Evolutionary conservation across 2,797 vertebrate species (phyloP).

Genomic region (Chiroxiphia lanceolata): DNA sequence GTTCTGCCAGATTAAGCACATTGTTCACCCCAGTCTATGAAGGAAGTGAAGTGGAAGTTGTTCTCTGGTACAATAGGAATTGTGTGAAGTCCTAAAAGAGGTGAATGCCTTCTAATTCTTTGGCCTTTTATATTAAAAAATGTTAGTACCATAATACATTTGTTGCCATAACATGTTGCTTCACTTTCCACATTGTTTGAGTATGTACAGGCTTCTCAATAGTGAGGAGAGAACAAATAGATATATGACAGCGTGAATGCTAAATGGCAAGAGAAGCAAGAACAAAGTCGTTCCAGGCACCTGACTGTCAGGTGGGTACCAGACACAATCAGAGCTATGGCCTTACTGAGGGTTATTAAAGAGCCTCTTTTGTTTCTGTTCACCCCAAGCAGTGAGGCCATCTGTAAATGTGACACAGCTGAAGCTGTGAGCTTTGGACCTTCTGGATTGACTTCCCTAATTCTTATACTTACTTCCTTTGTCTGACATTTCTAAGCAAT

Average conservation of each 20-base stretch:
- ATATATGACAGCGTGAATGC: not conserved
- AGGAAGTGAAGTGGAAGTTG: conserved; percentile 33
- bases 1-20: conserved; percentile 37
- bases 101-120: not conserved
- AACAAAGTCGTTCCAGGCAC: not conserved
- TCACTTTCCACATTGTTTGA: conserved; percentile 7
- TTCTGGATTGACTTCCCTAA: not conserved
- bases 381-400: not conserved
- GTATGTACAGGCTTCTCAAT: not conserved
- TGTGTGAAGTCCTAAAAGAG: not conserved
- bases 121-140: not conserved
- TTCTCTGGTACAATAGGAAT: not conserved
- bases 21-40: not conserved
- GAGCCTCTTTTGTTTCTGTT: not conserved
- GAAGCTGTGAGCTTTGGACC: not conserved
- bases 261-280: not conserved
- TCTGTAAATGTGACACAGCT: not conserved
- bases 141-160: not conserved
- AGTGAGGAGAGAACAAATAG: not conserved
- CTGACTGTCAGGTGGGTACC: conserved; percentile 49
- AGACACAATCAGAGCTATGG: not conserved
- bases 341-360: not conserved
- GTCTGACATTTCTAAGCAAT: not conserved
- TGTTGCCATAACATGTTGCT: conserved; percentile 40
- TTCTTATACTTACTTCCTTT: not conserved